phyloP scores from a whole-genome alignment of 2,797 vertebrate genomes.

The Yasuhikotakia modesta region DNA sequence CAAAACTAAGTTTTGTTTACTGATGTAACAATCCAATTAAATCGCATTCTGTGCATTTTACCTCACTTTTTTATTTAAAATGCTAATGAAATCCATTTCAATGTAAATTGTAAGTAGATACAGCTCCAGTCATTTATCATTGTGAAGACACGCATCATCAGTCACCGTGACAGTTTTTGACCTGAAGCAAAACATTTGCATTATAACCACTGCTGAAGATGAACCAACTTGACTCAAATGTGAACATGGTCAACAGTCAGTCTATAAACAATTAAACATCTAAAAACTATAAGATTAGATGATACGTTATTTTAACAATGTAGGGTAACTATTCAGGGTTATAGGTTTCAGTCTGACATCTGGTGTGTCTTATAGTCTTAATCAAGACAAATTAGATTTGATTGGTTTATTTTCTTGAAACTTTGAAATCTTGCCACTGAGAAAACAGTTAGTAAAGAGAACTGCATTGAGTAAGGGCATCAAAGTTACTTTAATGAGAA shows the following conservation, averaged over 20 bases:
- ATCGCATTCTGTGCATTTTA: not conserved
- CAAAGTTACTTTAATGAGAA: not conserved
- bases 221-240: not conserved
- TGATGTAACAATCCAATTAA: no score
- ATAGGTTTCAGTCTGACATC: not conserved
- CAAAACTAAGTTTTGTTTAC: no score
- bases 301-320: not conserved
- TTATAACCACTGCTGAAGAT: not conserved
- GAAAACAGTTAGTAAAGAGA: not conserved
- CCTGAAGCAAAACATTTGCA: not conserved
- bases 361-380: not conserved
- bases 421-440: not conserved
- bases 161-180: not conserved
- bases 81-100: not conserved
- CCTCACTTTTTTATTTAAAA: not conserved
- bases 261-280: not conserved
- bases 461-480: not conserved
- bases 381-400: slow-evolving; percentile 1
- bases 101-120: not conserved
- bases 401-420: not conserved
- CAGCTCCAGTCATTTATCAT: not conserved
- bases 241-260: not conserved
- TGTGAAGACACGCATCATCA: not conserved
- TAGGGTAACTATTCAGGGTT: not conserved
- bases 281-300: not conserved